A percentile compares a stretch with the other conserved stretches of the same genome.
phyloP scores from a whole-genome alignment of 2,797 vertebrate species.

The Platalea minor region DNA sequence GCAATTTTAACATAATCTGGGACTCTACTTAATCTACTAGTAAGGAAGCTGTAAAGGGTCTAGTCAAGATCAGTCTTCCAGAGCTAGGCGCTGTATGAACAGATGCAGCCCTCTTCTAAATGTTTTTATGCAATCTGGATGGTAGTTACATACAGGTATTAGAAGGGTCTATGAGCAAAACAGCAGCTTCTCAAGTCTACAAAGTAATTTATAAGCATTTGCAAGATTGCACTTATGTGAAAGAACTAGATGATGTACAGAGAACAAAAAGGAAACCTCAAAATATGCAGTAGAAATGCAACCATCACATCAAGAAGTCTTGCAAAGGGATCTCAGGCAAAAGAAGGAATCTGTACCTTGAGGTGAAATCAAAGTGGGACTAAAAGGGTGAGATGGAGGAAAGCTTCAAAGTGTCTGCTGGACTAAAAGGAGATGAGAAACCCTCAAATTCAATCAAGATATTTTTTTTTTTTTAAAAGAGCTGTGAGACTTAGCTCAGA shows the following conservation, averaged over 20 bases:
- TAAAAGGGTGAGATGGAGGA: not conserved
- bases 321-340: not conserved
- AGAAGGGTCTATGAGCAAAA: not conserved
- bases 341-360: not conserved
- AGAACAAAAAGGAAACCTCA: not conserved
- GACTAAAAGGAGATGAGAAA: not conserved
- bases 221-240: not conserved
- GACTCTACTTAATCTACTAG: not conserved
- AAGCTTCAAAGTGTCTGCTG: not conserved
- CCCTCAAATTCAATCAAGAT: not conserved
- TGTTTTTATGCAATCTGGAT: not conserved
- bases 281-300: not conserved
- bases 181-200: not conserved
- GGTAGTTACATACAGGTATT: accelerated
- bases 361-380: not conserved
- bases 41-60: not conserved
- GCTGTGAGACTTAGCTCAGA: not conserved
- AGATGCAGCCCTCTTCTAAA: not conserved
- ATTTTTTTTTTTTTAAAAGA: not conserved
- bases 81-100: not conserved
- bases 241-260: not conserved
- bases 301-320: not conserved
- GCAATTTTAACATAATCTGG: not conserved
- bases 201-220: not conserved
- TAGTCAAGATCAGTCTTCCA: not conserved